Conservation (phyloP, 2,888 invertebrate genomes). For the Subacronicta megacephala region DNA sequence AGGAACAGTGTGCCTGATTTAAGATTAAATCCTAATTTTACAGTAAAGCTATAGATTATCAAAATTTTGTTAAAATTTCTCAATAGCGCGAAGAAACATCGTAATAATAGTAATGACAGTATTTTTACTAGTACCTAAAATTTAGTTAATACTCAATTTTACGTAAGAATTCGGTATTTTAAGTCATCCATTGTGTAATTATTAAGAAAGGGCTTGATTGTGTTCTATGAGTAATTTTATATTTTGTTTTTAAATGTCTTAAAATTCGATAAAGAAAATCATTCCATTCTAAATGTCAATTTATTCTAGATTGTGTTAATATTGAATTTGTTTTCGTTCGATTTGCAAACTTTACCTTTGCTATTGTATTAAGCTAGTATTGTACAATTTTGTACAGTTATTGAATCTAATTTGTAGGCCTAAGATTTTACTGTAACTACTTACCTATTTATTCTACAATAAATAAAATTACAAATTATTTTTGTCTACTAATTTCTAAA, state of each 20-base stretch:
- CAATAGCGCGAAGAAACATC: constrained; percentile 21
- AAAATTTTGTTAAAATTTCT: neutral
- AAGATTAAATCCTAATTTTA: constrained; percentile 79
- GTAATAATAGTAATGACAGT: constrained; percentile 62
- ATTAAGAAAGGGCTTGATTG: constrained; percentile 20
- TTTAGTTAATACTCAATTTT: constrained; percentile 71
- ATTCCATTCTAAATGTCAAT: constrained; percentile 7
- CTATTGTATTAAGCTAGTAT: constrained; percentile 54
- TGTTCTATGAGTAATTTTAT: constrained; percentile 10
- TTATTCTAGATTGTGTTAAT: constrained; percentile 2
- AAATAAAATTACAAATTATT: constrained; percentile 58
- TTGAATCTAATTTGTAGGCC: constrained; percentile 80
- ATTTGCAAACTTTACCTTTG: constrained; percentile 34
- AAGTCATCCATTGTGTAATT: constrained; percentile 23
- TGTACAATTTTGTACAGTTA: constrained; percentile 85
- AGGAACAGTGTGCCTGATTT: constrained; percentile 86
- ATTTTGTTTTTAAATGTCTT: neutral
- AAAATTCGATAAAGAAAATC: neutral
- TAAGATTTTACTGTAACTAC: constrained; percentile 75
- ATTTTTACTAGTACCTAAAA: constrained; percentile 74
- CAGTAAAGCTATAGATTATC: constrained; percentile 70
- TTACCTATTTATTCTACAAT: constrained; percentile 78
- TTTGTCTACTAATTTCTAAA: constrained; percentile 33
- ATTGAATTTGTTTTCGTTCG: constrained; percentile 13
- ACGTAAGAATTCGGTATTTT: constrained; percentile 42